A percentile compares a stretch with the other conserved stretches of the same genome.
These are phyloP conservation scores for Virgularia gustaviana DNA, from an alignment of 92 coral and sea anemone genomes.

Conservation along the genomic window DNA sequence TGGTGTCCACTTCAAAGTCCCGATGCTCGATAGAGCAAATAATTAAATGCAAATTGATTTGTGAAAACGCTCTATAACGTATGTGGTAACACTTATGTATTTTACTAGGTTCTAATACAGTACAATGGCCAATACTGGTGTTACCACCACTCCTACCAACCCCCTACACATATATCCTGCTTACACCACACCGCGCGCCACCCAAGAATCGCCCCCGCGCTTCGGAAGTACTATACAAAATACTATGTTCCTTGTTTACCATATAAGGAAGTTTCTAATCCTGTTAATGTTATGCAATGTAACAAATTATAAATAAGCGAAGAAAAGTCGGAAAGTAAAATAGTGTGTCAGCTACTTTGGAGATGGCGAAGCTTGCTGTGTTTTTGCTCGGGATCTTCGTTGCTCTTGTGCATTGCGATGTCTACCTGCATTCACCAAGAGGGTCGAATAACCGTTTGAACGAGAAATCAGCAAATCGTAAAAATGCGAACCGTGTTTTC, in stretches of 20 bases:
- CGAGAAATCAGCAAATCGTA: conserved; percentile 81
- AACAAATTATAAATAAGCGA: neutral
- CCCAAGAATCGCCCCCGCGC: neutral
- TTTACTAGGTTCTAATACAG: no score
- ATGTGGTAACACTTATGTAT: no score
- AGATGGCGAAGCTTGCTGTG: no score
- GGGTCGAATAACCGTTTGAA: conserved; percentile 91
- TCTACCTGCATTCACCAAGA: conserved; percentile 82
- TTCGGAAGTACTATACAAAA: neutral
- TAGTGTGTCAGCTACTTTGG: no score
- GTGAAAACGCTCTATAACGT: no score
- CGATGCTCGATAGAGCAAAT: no score
- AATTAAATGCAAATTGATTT: no score
- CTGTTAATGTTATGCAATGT: neutral
- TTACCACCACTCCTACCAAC: neutral
- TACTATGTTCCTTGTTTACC: neutral
- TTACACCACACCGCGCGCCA: neutral
- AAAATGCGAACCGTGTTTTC: conserved; percentile 86
- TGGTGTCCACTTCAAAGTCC: no score
- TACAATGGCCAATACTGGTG: no score
- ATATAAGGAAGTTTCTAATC: neutral
- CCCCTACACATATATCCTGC: neutral
- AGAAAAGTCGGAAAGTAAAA: no score
- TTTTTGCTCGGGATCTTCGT: neutral
- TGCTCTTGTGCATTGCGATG: conserved; percentile 37